Conservation (phyloP, 2,797 vertebrate species). For the Atherinosoma microstoma region DNA sequence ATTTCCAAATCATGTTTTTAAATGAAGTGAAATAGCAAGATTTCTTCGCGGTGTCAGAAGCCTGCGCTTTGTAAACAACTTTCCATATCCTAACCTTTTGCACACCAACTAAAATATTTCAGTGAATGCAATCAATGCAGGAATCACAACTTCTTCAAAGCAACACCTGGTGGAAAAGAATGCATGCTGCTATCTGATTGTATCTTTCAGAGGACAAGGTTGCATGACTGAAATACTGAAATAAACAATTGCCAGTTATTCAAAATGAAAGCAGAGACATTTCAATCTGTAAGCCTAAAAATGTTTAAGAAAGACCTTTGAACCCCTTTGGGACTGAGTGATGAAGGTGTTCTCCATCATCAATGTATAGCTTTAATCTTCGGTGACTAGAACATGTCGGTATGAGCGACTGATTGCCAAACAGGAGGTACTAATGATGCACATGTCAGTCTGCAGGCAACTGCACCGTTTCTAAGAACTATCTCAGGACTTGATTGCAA, state of each 20-base stretch:
- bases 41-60: neutral
- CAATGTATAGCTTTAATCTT: constrained; percentile 11
- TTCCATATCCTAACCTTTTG: neutral
- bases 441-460: constrained; percentile 29
- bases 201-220: constrained; percentile 6
- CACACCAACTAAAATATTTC: neutral
- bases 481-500: constrained; percentile 47
- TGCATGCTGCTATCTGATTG: neutral
- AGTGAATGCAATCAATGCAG: constrained; percentile 4
- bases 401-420: constrained; percentile 42
- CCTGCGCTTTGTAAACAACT: neutral
- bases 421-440: constrained; percentile 47
- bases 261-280: constrained; percentile 11
- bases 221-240: constrained; percentile 6
- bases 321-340: constrained; percentile 8
- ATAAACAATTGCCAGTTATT: constrained; percentile 9
- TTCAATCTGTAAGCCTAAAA: constrained; percentile 12
- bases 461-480: constrained; percentile 10
- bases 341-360: constrained; percentile 45
- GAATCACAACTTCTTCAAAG: constrained; percentile 20
- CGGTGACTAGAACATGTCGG: constrained; percentile 19
- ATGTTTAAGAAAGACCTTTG: constrained; percentile 20
- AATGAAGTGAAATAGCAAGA: neutral
- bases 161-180: constrained; percentile 12
- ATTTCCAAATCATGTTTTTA: neutral